Base-by-base conservation (phyloP, 2,888 invertebrate genomes). In the Lasioglossum marginatum region DNA sequence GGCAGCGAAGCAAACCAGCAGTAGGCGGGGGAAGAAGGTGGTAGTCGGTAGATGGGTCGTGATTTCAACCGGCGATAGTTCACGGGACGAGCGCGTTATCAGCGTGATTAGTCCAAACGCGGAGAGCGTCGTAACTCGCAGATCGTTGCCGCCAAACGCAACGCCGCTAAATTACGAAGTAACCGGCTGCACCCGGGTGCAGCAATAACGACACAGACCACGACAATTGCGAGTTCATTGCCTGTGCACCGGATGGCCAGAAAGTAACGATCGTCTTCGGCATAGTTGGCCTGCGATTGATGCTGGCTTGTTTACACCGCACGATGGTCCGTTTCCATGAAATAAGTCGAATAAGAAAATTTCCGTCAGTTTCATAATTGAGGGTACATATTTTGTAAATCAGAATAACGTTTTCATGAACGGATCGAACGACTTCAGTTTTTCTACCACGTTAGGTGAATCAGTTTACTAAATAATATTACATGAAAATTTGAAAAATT, bases 171-270 rank as follows among this genome's bases (percentile, higher is more conserved):
- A 78, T 87, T 86, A 75, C 81, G 81, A 85, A 60, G 78, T 80
- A 75, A 43, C 82, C 10, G 12, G n/a, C 80, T 71, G 82, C 81
- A 77, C 78, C 45, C 57, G 77, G 71, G 43, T 81, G 87, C 87
- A 89, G 76, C 85, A 89, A 83, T 82, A 70, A 60, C 27, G 14
- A 27, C 31, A 5, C 63, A 77, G 78, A 74, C 77, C 70, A 82
- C 88, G 89, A 92, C 89, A 88, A 92, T 92, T 88, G 86, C 88
- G 77, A 78, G 88, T 89, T 89, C 88, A 73, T 87, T 87, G 86
- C 40, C 82, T 87, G 80, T 81, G 75, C 71, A 52, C 79, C 60
- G 27, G 60, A 52, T 52, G 52, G n/a, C 52, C 52, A n/a, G 52
- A 52, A 52, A 52, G 52, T 52, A 52, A 52, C 52, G 52, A 52